Evolutionary conservation across 2,888 invertebrate genomes (phyloP).

Genomic region (Eurytoma californica): DNA sequence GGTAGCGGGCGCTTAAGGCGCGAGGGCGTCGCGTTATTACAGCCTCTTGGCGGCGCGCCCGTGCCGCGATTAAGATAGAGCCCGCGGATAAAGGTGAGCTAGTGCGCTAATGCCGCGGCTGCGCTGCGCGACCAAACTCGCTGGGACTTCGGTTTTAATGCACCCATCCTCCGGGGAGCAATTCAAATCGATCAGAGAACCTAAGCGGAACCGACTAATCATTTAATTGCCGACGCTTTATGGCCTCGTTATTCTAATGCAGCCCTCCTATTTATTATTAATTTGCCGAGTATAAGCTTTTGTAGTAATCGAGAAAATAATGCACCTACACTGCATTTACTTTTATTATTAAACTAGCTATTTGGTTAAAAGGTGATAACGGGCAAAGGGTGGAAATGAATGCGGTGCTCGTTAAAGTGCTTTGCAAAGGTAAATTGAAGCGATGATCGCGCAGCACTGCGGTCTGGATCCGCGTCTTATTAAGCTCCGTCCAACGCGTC

Average conservation of each 20-base stretch:
- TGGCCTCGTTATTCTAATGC: conserved; percentile 5
- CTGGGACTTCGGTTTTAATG: background rate
- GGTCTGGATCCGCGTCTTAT: background rate
- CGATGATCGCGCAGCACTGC: conserved; percentile 7
- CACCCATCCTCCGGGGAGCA: conserved; percentile 6
- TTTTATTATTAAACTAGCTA: no score
- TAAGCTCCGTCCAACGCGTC: background rate
- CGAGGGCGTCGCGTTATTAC: conserved; percentile 2
- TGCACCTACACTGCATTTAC: no score
- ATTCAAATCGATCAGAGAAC: conserved; percentile 31
- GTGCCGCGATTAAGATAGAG: conserved; percentile 47
- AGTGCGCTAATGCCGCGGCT: conserved; percentile 41
- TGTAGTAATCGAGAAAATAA: no score
- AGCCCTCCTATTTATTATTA: background rate
- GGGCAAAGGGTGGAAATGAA: no score
- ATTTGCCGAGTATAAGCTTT: no score
- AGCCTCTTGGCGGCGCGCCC: conserved; percentile 43
- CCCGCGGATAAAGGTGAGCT: conserved; percentile 51
- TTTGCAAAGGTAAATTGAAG: no score
- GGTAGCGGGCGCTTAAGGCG: background rate
- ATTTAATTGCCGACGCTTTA: conserved; percentile 37
- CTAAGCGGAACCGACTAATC: conserved; percentile 28
- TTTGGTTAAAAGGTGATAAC: no score
- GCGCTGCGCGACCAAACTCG: background rate
- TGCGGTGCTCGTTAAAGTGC: no score